phyloP scores from a whole-genome alignment of 2,888 invertebrate genomes.

The Diaprepes abbreviatus region DNA sequence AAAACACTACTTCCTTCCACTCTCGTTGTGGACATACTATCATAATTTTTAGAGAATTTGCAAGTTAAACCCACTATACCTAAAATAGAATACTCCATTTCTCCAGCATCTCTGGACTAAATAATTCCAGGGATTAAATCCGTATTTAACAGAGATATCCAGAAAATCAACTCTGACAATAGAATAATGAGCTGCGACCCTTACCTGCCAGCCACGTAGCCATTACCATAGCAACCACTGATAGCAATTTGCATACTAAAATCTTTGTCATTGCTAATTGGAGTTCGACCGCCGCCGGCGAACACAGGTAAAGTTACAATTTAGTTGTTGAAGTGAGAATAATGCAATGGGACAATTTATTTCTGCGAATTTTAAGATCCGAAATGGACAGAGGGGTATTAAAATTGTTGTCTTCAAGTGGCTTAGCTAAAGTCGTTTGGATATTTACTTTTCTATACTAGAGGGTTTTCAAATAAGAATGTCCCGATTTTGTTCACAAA shows the following conservation, averaged over 20 bases:
- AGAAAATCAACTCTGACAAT: slow-evolving; percentile 60
- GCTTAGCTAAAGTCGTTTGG: no score
- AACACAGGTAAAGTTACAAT: slow-evolving; percentile 29
- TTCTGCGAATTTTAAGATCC: no score
- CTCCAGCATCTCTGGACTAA: neutral
- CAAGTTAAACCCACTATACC: no score
- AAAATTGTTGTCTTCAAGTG: no score
- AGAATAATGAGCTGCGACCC: slow-evolving; percentile 64
- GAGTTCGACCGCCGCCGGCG: slow-evolving; percentile 54
- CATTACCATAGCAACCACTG: slow-evolving; percentile 60
- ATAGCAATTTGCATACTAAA: slow-evolving; percentile 63
- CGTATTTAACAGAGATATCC: slow-evolving; percentile 39
- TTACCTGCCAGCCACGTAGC: slow-evolving; percentile 61
- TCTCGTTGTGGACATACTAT: no score
- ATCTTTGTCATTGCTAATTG: slow-evolving; percentile 62
- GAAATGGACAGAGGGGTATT: neutral
- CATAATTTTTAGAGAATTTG: no score
- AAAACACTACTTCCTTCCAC: no score
- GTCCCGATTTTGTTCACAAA: no score
- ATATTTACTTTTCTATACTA: no score
- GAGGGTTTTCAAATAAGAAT: no score
- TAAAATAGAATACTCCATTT: no score
- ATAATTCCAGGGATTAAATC: slow-evolving; percentile 23
- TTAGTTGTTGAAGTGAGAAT: slow-evolving; percentile 7
- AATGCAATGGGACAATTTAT: neutral